Evolutionary conservation across 2,888 invertebrate species (phyloP), one percentile per base, ranked within the genome.

Genomic region (Campoletis raptor): DNA sequence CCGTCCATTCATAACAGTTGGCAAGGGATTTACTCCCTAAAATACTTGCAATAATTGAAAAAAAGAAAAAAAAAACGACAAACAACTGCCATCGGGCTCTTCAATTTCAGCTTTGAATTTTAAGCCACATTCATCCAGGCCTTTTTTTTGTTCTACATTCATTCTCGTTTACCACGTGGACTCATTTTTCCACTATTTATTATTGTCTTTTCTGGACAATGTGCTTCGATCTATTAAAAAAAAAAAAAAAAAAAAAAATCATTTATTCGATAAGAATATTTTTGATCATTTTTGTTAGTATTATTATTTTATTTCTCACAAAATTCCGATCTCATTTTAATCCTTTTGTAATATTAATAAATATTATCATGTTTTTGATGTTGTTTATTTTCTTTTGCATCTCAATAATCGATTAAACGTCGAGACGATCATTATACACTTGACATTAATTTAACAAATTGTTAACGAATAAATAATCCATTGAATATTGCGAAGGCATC

Each of bases 1-100:
- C 36, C 73, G 64, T n/a, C 54, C 48, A 72, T 73, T 57, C 57
- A 73, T 73, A 24, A n/a, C 73, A 21, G 40, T 36, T n/a, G 73
- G 54, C 52, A 37, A 52, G 37, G 37, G 21, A 72, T 72, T 36
- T 54, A 52, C 72, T 72, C 52, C 52, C 52, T 9, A 52, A 72
- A 72, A 72, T 30, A 70, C 15, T 48, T 30, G 45, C 30, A 48
- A 70, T 70, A 48, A 70, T 70, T 70, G 48, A 48, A 70, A 30
- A 70, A 48, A 30, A 18, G 48, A 30, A 70, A 48, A 30, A 30
- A 8, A 18, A 21, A 37, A 9, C 10, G 12, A 30, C 24, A 61
- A 61, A 30, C 61, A 61, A 61, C 30, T 24, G 61, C 61, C 24
- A 61, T 30, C 61, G 61, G 61, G 24, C 61, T 61, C 12, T 61